Base-by-base conservation (phyloP, 2,888 invertebrate species). In the Hetaerina titia region DNA sequence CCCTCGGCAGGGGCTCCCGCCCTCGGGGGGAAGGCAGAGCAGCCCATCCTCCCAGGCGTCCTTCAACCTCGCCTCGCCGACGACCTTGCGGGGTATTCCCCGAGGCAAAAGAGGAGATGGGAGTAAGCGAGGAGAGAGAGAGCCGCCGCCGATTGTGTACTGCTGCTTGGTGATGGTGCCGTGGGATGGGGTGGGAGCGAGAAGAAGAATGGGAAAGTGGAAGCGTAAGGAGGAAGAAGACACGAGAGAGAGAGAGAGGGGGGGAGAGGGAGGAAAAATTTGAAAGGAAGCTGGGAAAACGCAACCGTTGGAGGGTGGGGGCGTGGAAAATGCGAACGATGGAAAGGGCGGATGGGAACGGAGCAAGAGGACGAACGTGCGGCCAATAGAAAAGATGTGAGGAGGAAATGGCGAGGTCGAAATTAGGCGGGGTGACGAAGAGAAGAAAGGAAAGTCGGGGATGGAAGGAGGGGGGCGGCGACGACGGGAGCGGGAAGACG, bases 11-110 rank as follows among this genome's bases (percentile, higher is more conserved):
- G 19, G 45, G 56, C 8, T 45, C 88, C 88, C 88, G 7, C 13
- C 57, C 45, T 45, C 45, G 4, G 45, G 45, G 45, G 45, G 4
- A 45, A 45, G 45, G 45, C 45, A 45, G 45, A 45, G 45, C 45
- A 69, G 69, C 74, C 74, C 45, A n/a, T 45, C 25, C 69, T 45
- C 56, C n/a, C 25, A 74, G 74, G 92, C 92, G 92, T 69, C 92
- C 92, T 92, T 92, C 92, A 92, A 92, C 92, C 92, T 92, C 92
- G 69, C 92, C 92, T 92, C 56, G 92, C 64, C 90, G 9, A 63
- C 92, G 92, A 92, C 92, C 92, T 92, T 92, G 92, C 92, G 63
- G 69, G 92, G 56, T 92, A 92, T 92, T 22, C 92, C 92, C 64
- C 45, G 64, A 56, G 92, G 92, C 92, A 45, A 9, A 69, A 19